A percentile compares a stretch with the other conserved stretches of the same genome.
Evolutionary conservation across 2,888 invertebrate species (phyloP).

Genomic region (Galerucella pusilla): DNA sequence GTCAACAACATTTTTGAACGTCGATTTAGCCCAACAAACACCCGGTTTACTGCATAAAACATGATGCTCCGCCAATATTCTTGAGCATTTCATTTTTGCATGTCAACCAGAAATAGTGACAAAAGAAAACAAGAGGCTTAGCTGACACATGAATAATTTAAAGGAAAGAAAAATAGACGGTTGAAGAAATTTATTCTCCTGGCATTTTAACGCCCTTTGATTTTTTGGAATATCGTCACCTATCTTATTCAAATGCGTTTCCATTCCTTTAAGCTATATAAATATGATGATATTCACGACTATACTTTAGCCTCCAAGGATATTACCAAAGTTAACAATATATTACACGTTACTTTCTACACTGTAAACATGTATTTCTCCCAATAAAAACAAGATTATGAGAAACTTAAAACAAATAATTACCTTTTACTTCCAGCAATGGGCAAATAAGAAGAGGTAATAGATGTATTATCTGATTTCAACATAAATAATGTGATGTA

Average conservation of each 20-base stretch:
- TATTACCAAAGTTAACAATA: too few species aligned
- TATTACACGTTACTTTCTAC: too few species aligned
- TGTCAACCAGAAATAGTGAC: constrained; percentile 10
- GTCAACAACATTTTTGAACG: constrained; percentile 5
- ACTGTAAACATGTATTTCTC: too few species aligned
- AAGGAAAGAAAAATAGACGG: background rate
- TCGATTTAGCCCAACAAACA: constrained; percentile 8
- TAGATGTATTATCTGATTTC: too few species aligned
- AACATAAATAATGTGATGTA: too few species aligned
- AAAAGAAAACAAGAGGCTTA: constrained; percentile 4
- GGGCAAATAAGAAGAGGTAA: too few species aligned
- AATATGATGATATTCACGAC: too few species aligned
- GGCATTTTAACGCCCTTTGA: background rate
- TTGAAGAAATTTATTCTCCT: background rate
- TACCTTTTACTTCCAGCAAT: too few species aligned
- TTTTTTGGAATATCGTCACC: background rate
- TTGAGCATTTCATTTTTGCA: constrained; percentile 4
- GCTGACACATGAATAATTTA: constrained; percentile 14
- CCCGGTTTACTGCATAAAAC: constrained; percentile 8
- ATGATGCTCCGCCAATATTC: constrained; percentile 6
- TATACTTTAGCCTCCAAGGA: too few species aligned
- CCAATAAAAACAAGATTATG: too few species aligned
- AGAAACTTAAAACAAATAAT: too few species aligned
- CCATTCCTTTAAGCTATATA: background rate
- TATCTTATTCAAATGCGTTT: background rate